Percentiles rank a stretch among this genome's conserved stretches.
These are phyloP conservation scores for Apteryx owenii DNA, from an alignment of 2,113 vertebrate species.

Conservation along the genomic window DNA sequence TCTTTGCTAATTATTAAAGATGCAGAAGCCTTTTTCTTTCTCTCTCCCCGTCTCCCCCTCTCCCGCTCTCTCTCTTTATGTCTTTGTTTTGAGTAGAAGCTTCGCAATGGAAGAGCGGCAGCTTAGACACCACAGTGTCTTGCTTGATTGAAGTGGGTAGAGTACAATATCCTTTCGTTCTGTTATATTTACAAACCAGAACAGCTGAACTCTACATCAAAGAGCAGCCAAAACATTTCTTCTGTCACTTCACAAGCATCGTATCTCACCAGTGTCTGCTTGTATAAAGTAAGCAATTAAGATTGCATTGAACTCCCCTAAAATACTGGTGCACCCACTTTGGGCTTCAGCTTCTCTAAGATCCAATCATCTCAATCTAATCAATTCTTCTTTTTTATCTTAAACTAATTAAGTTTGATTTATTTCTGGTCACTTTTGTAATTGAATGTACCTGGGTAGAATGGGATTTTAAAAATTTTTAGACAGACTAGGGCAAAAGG, in stretches of 20 bases:
- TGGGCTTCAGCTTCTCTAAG: conserved; percentile 6
- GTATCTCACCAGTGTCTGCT: conserved; percentile 64
- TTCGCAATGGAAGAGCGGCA: conserved; percentile 28
- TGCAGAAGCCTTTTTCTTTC: neutral
- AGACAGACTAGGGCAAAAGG: conserved; percentile 15
- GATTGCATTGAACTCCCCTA: conserved; percentile 8
- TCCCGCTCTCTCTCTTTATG: conserved; percentile 16
- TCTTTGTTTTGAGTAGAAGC: conserved; percentile 59
- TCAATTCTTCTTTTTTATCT: neutral
- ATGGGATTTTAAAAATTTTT: conserved; percentile 30
- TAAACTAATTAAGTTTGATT: conserved; percentile 50
- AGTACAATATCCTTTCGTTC: conserved; percentile 67
- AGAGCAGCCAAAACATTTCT: conserved; percentile 71
- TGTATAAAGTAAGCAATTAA: conserved; percentile 51
- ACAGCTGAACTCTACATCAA: conserved; percentile 69
- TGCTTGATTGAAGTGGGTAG: conserved; percentile 71
- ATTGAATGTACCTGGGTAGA: conserved; percentile 43
- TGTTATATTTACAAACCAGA: conserved; percentile 74
- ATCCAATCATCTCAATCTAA: conserved; percentile 38
- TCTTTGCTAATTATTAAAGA: conserved; percentile 62
- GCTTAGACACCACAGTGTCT: conserved; percentile 48
- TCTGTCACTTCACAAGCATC: conserved; percentile 77
- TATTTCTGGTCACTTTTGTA: conserved; percentile 55
- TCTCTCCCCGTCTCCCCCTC: neutral
- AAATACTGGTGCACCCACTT: neutral